phyloP scores from a whole-genome alignment of 2,888 invertebrate genomes.

The Crocallis elinguaria region DNA sequence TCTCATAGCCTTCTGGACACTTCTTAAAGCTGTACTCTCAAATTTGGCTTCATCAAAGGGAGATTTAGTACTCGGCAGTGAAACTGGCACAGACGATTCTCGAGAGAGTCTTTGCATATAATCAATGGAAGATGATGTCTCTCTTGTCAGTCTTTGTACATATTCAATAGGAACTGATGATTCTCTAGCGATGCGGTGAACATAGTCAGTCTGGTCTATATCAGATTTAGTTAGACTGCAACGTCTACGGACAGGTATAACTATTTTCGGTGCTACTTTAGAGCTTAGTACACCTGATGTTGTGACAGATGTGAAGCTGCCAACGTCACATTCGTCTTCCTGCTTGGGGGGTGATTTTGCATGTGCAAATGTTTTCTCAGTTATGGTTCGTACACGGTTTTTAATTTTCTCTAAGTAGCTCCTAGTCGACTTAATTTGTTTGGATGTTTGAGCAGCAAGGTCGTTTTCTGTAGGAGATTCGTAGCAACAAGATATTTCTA shows the following conservation, averaged over 20 bases:
- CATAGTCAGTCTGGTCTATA: constrained; percentile 87
- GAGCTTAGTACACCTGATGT: constrained; percentile 88
- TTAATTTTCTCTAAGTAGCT: constrained; percentile 87
- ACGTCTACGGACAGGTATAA: constrained; percentile 65
- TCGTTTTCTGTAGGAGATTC: constrained; percentile 81
- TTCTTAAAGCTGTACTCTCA: constrained; percentile 72
- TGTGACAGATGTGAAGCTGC: constrained; percentile 87
- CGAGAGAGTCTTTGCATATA: constrained; percentile 75
- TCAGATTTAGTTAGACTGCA: constrained; percentile 89
- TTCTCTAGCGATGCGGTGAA: constrained; percentile 73
- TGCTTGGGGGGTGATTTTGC: constrained; percentile 78
- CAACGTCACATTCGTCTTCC: constrained; percentile 77
- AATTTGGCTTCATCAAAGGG: constrained; percentile 63
- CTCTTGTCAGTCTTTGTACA: constrained; percentile 67
- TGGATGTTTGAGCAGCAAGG: constrained; percentile 75
- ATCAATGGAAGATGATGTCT: constrained; percentile 76
- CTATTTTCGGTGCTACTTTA: constrained; percentile 66
- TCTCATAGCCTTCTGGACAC: constrained; percentile 66
- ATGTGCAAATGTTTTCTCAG: constrained; percentile 79
- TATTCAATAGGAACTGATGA: constrained; percentile 67
- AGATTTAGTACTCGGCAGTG: constrained; percentile 64
- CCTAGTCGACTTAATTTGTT: constrained; percentile 79
- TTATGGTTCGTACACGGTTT: constrained; percentile 83
- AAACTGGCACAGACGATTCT: constrained; percentile 76
- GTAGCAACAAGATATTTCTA: constrained; percentile 87